Conservation (phyloP, 2,797 vertebrate genomes). For the Melanitta fusca region DNA sequence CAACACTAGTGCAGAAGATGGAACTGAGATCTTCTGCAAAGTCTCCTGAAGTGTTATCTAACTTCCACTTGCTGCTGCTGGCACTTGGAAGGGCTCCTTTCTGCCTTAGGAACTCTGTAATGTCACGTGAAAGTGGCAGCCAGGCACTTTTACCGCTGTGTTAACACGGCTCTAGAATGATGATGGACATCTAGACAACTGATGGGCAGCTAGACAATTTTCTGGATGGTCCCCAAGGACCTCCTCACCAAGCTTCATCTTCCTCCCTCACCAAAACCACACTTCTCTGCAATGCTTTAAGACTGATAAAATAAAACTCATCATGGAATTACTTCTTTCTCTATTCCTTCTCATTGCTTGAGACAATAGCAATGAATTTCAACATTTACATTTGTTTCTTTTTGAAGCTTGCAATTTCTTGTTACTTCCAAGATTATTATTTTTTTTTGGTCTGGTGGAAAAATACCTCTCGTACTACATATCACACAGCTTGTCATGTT, state of each 20-base stretch:
- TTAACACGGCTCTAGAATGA: neutral
- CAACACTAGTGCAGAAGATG: accelerated
- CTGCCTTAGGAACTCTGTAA: neutral
- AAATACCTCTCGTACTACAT: neutral
- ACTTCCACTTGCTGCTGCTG: neutral
- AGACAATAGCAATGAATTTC: neutral
- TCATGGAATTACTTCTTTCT: neutral
- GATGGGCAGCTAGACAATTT: neutral
- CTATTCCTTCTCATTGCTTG: neutral
- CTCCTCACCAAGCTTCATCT: neutral
- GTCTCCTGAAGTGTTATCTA: neutral
- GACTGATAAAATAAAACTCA: neutral
- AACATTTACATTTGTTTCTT: neutral
- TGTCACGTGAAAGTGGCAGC: neutral
- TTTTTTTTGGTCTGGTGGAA: neutral
- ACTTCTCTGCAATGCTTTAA: neutral
- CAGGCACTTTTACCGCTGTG: neutral
- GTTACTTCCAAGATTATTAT: neutral
- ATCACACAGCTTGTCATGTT: neutral
- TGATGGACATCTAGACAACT: neutral
- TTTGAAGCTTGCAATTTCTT: neutral
- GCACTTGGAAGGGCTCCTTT: neutral
- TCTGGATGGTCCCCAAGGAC: neutral
- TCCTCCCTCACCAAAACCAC: neutral
- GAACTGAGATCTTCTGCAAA: neutral